phyloP scores from a whole-genome alignment of 2,113 vertebrate species.

The Forbesichthys agassizii region DNA sequence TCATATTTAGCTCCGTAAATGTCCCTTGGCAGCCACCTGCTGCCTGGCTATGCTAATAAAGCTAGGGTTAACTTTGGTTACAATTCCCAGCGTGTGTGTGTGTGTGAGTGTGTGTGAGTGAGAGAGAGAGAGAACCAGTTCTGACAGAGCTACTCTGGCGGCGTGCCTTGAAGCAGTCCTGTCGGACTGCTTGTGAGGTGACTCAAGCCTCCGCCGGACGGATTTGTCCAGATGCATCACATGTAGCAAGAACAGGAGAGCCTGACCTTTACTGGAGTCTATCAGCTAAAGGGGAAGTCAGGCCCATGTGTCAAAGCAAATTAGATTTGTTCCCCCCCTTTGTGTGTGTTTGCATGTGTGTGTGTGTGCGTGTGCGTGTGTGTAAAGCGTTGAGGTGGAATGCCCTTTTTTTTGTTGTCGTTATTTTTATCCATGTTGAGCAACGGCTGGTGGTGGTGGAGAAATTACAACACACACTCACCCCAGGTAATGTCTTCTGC shows the following conservation, averaged over 20 bases:
- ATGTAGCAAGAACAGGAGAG: conserved; percentile 54
- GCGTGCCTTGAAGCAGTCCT: conserved; percentile 58
- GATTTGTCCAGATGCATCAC: conserved; percentile 70
- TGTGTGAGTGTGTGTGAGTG: not conserved
- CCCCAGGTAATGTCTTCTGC: conserved; percentile 81
- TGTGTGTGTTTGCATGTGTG: conserved; percentile 8
- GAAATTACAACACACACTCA: conserved; percentile 59
- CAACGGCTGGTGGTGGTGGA: conserved; percentile 3
- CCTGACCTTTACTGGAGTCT: conserved; percentile 67
- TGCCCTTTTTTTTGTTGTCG: conserved; percentile 24
- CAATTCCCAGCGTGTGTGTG: conserved; percentile 41
- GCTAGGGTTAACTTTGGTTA: conserved; percentile 73
- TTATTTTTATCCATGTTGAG: conserved; percentile 9
- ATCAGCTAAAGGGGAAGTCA: conserved; percentile 60
- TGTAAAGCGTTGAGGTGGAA: conserved; percentile 17
- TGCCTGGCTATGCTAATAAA: conserved; percentile 75
- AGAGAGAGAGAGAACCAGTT: conserved; percentile 50
- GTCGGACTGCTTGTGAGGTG: conserved; percentile 53
- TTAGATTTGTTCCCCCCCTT: conserved; percentile 44
- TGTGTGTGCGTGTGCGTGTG: conserved; percentile 25
- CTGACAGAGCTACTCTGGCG: conserved; percentile 56
- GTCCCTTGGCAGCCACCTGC: conserved; percentile 77
- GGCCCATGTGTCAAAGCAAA: conserved; percentile 55
- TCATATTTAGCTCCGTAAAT: conserved; percentile 73
- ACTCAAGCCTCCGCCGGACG: conserved; percentile 63